phyloP scores from a whole-genome alignment of 2,113 vertebrate species.

The Oreochromis tanganicae region DNA sequence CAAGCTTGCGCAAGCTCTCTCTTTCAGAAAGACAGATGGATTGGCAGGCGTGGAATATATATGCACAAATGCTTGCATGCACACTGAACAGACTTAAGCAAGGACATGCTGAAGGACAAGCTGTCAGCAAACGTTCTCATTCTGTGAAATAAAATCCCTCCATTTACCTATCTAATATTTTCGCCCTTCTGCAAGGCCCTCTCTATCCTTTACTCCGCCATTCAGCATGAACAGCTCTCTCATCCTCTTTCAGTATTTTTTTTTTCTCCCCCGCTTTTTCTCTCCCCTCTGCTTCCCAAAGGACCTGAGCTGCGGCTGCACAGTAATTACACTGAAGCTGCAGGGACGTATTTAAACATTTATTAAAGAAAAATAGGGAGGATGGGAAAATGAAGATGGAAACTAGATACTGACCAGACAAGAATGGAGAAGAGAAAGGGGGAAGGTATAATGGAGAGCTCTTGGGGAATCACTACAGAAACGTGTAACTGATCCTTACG shows the following conservation, averaged over 20 bases:
- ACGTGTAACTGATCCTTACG: slow-evolving; percentile 40
- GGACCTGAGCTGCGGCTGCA: slow-evolving; percentile 61
- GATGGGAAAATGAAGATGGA: slow-evolving; percentile 61
- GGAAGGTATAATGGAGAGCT: not conserved
- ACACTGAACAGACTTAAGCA: slow-evolving; percentile 27
- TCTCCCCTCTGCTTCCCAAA: slow-evolving; percentile 18
- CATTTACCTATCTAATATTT: slow-evolving; percentile 38
- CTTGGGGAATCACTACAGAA: slow-evolving; percentile 15
- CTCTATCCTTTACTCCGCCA: slow-evolving; percentile 24
- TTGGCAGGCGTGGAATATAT: not conserved
- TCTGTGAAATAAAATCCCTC: slow-evolving; percentile 49
- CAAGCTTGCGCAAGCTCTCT: not conserved
- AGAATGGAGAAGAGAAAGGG: slow-evolving; percentile 27
- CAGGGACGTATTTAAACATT: slow-evolving; percentile 75
- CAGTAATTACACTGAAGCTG: slow-evolving; percentile 75
- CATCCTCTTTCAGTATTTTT: slow-evolving; percentile 15
- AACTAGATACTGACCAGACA: slow-evolving; percentile 33
- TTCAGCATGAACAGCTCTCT: slow-evolving; percentile 28
- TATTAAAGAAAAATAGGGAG: slow-evolving; percentile 68
- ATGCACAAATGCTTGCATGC: not conserved
- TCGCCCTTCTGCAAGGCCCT: slow-evolving; percentile 14
- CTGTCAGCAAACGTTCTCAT: slow-evolving; percentile 41
- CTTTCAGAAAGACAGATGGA: not conserved
- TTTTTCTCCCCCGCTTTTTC: not conserved
- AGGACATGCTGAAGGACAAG: slow-evolving; percentile 51